Base-by-base conservation (phyloP, 2,888 invertebrate genomes). In the Caenorhabditis sp. region DNA sequence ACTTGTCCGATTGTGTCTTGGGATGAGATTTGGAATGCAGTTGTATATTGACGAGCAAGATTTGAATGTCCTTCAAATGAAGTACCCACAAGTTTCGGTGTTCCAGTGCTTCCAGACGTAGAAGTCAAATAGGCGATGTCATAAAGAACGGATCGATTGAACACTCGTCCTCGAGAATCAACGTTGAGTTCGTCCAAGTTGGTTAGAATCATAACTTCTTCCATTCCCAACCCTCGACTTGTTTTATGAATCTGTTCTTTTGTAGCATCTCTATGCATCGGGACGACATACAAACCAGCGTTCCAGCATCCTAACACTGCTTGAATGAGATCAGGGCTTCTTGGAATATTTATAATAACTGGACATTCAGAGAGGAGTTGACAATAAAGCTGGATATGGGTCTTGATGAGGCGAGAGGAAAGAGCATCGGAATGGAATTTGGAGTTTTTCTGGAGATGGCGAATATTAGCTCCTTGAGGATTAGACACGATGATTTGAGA, bases 101-200 rank as follows among this genome's bases (percentile, higher is more conserved):
- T 31, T 22, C 91, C 91, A 12, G 91, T 91, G n/a, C 86, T 86
- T 8, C 91, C 91, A 24, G 90, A 90, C 2, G 91, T 91, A 38
- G 84, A 88, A 2, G 91, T 91, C 10, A 87, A 69, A 58, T 91
- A 91, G 0, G 80, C 80, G 38, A 87, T 28, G 59, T 86, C 77
- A 14, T n/a, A 58, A 0, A 24, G 12, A 28, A 64, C 44, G 0
- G 26, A 41, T 4, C 44, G 24, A 54, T 82, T 76, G 38, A 74
- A 68, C 1, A 58, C 4, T 64, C 64, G 2, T 41, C 28, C 38
- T 2, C 12, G 38, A 7, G 35, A 56, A 1, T 47, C 14, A 51
- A 28, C 12, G 31, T 49, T 51, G n/a, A 41, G 41, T 2, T 8
- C n/a, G n/a, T 51, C 24, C 16, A 69, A 59, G 31, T 47, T 56